Base-by-base conservation (phyloP, 2,888 invertebrate genomes). In the Schizaphis graminum region DNA sequence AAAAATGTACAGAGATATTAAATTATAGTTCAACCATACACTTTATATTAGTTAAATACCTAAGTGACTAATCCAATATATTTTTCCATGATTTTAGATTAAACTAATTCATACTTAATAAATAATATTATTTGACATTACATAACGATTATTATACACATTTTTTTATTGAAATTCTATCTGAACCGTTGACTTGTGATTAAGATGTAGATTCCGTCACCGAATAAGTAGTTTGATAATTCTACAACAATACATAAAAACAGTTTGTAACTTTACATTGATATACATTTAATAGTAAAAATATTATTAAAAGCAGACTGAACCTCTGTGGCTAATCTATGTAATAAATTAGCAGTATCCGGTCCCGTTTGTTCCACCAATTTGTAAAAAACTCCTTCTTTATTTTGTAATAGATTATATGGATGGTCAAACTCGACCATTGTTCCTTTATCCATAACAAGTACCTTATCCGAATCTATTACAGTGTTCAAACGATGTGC, bases 401-500 rank as follows among this genome's bases (percentile, higher is more conserved):
- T 96, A 95, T 97, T 97, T 95, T 96, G 96, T 84, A 98, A 96
- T 92, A 98, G 96, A 94, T 97, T 96, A 95, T 97, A 96, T 0
- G 98, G 98, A 95, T 97, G 97, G 95, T 97, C 97, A 95, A 97
- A 98, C 96, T 98, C 98, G 94, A 97, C 97, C 94, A 98, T 97
- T 35, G 96, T 96, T 1, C 99, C 99, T 24, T 97, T 97, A 95
- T 98, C 98, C 97, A 99, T 97, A 3, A 99, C 98, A 95, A 99
- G 96, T 35, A 98, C 97, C 94, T 97, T 97, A 96, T 98, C 98
- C 0, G 98, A 98, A 96, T 99, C 99, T 97, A 99, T 98, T 95
- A 99, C 98, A 0, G 99, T 99, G 96, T 99, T 97, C 53, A 99
- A 96, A 87, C 99, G 97, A 96, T 99, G 99, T 11, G 99, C 99